A percentile compares a stretch with the other conserved stretches of the same genome.
Evolutionary conservation across 2,797 vertebrate species (phyloP).

Genomic region (Malacoctenus gilli): DNA sequence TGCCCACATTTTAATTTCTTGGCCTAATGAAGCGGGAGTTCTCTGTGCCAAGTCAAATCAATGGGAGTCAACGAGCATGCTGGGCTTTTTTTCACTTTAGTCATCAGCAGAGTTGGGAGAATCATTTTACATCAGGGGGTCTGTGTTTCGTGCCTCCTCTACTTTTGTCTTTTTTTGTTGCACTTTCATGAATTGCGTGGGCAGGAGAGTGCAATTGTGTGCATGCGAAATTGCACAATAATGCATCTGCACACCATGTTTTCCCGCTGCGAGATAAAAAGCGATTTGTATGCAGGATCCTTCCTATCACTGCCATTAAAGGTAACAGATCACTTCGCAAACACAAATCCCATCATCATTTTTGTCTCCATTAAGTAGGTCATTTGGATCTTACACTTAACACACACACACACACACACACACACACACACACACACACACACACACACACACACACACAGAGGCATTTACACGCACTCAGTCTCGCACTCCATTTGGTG

Average conservation of each 20-base stretch:
- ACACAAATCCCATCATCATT: slow-evolving; percentile 64
- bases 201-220: neutral
- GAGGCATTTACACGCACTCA: neutral
- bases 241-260: slow-evolving; percentile 19
- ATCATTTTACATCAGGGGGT: slow-evolving; percentile 28
- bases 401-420: slow-evolving; percentile 14
- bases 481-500: slow-evolving; percentile 20
- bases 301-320: slow-evolving; percentile 52
- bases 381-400: slow-evolving; percentile 51
- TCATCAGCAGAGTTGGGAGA: slow-evolving; percentile 55
- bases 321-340: slow-evolving; percentile 58
- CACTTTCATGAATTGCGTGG: neutral
- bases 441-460: slow-evolving; percentile 9
- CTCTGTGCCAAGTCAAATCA: slow-evolving; percentile 67
- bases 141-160: slow-evolving; percentile 17
- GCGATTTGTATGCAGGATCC: slow-evolving; percentile 62
- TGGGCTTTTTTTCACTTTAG: slow-evolving; percentile 51
- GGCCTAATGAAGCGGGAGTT: slow-evolving; percentile 82
- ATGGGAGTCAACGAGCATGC: slow-evolving; percentile 59
- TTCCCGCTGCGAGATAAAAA: slow-evolving; percentile 50
- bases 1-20: slow-evolving; percentile 83
- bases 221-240: neutral
- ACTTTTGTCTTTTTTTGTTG: slow-evolving; percentile 11
- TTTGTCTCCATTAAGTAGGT: slow-evolving; percentile 68
- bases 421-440: neutral